Percentiles rank a stretch among this genome's conserved stretches.
Conservation (phyloP, 2,113 vertebrate species). For the Passer domesticus region DNA sequence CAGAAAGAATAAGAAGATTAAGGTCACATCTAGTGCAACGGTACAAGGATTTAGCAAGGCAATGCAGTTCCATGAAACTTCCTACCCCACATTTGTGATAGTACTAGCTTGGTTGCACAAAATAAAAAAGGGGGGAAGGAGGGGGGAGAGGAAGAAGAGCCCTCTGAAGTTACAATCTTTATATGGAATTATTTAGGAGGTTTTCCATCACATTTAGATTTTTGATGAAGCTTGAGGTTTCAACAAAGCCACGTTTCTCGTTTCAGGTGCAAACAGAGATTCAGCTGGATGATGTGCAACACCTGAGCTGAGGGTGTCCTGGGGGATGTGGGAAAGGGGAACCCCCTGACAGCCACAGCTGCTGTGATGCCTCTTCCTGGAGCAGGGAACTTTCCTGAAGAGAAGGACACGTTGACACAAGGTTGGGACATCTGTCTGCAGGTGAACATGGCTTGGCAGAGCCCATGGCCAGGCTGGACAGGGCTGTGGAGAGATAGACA, state of each 20-base stretch:
- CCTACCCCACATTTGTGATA: background rate
- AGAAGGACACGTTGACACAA: fast-evolving
- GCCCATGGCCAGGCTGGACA: fast-evolving
- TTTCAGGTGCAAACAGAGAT: background rate
- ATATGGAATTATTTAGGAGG: background rate
- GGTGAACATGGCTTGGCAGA: background rate
- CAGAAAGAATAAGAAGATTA: background rate
- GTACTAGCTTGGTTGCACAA: fast-evolving
- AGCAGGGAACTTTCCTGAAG: fast-evolving
- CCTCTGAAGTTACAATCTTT: background rate
- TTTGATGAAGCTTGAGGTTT: background rate
- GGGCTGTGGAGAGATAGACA: background rate
- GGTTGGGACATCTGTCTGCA: no score
- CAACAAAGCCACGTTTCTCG: background rate
- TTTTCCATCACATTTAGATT: background rate
- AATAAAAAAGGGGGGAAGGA: fast-evolving
- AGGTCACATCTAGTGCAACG: background rate
- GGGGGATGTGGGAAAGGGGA: fast-evolving
- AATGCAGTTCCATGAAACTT: background rate
- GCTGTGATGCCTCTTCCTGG: fast-evolving
- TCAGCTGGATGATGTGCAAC: no score
- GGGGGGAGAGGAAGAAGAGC: fast-evolving
- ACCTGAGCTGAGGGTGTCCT: fast-evolving
- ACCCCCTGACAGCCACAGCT: fast-evolving
- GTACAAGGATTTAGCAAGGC: background rate